phyloP scores from a whole-genome alignment of 2,113 vertebrate species.

The Tauraco erythrolophus region DNA sequence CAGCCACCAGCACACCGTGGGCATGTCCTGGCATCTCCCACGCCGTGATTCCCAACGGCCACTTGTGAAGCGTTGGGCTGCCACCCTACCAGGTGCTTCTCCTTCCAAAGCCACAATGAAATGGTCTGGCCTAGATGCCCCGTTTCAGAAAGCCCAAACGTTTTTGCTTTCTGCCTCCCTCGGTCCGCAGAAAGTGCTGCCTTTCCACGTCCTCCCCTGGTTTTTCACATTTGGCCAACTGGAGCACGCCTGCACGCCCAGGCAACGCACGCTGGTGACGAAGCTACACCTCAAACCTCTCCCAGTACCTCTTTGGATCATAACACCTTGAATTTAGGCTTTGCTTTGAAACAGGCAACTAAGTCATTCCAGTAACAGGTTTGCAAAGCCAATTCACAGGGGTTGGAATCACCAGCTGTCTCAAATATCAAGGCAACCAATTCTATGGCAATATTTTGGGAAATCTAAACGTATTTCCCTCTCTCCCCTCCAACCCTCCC shows the following conservation, averaged over 20 bases:
- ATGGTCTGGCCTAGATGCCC: neutral
- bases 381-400: neutral
- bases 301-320: neutral
- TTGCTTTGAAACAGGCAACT: neutral
- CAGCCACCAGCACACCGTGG: fast-evolving
- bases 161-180: neutral
- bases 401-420: neutral
- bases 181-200: fast-evolving
- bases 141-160: neutral
- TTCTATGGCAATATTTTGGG: neutral
- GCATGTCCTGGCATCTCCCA: neutral
- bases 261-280: fast-evolving
- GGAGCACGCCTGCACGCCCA: neutral
- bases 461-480: neutral
- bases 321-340: neutral
- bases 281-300: neutral
- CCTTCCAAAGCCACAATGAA: fast-evolving
- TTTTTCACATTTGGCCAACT: fast-evolving
- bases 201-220: neutral
- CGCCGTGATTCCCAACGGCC: fast-evolving
- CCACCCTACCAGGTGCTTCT: fast-evolving
- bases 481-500: neutral
- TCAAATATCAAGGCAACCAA: neutral
- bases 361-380: neutral
- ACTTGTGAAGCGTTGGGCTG: fast-evolving